Evolutionary conservation across 2,113 vertebrate genomes (phyloP).

Genomic region (Felis chaus): DNA sequence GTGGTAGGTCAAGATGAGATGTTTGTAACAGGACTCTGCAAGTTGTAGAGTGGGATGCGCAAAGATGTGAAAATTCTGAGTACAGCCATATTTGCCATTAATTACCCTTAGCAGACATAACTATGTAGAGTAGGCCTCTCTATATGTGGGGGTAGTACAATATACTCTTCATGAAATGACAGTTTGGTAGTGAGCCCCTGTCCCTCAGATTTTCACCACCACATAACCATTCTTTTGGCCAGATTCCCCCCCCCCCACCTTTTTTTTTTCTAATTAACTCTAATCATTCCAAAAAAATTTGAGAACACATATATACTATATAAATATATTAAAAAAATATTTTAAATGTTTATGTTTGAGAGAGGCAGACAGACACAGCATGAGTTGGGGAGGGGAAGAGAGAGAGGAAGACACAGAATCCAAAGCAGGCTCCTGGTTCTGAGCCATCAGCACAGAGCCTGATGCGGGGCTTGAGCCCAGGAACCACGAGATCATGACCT

Average conservation of each 20-base stretch:
- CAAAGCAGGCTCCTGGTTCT: too few species aligned
- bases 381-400: too few species aligned
- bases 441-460: too few species aligned
- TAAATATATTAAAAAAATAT: not conserved
- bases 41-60: not conserved
- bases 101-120: not conserved
- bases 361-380: too few species aligned
- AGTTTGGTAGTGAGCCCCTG: not conserved
- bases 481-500: too few species aligned
- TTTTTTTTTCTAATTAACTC: not conserved
- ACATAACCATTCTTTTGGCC: not conserved
- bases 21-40: not conserved
- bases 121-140: not conserved
- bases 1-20: not conserved
- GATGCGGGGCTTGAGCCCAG: too few species aligned
- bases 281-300: not conserved
- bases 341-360: too few species aligned
- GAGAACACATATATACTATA: not conserved
- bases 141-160: not conserved
- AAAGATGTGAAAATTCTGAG: not conserved
- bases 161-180: not conserved
- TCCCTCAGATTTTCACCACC: not conserved
- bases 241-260: not conserved
- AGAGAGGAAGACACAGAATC: too few species aligned
- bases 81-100: not conserved